Conservation (phyloP, 1,140 invertebrate species). For the Ladona fulva region DNA sequence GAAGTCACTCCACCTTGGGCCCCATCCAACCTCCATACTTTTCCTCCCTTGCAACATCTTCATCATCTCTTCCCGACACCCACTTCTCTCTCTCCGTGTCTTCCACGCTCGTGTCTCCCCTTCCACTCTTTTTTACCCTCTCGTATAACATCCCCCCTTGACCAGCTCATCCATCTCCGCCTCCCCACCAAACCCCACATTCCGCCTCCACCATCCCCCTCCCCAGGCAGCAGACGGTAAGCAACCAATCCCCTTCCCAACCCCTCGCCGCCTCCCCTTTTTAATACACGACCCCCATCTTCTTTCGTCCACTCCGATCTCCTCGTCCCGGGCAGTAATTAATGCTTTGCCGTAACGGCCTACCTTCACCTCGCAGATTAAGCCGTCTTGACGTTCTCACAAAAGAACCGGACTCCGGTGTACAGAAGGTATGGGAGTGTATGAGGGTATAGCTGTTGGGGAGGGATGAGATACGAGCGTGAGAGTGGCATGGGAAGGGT, state of each 20-base stretch:
- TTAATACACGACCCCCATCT: neutral
- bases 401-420: neutral
- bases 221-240: neutral
- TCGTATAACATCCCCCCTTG: neutral
- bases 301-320: neutral
- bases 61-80: neutral
- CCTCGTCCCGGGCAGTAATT: neutral
- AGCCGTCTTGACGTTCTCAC: neutral
- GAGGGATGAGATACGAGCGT: neutral
- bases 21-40: neutral
- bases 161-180: neutral
- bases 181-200: neutral
- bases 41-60: neutral
- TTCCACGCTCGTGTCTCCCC: neutral
- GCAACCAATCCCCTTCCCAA: neutral
- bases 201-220: neutral
- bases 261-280: neutral
- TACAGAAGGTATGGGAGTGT: neutral
- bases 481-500: too few species aligned
- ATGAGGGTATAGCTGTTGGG: neutral
- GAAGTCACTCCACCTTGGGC: neutral
- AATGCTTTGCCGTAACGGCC: neutral
- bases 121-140: neutral
- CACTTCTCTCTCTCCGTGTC: neutral
- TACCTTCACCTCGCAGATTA: neutral